Base-by-base conservation (phyloP, 2,797 vertebrate species). In the Squalus acanthias region DNA sequence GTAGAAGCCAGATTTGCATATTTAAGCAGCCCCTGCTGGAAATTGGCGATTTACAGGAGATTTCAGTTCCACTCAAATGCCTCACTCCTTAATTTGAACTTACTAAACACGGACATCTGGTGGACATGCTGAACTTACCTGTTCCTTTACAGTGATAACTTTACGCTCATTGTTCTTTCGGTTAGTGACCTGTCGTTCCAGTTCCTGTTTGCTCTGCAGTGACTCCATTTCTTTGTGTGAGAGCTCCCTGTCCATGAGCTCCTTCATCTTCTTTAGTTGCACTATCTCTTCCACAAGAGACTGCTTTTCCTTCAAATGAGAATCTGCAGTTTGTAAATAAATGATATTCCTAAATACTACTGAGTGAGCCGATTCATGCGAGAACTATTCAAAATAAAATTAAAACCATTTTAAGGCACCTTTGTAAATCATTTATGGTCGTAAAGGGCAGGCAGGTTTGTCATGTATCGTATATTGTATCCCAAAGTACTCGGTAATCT, bases 201-300 rank as follows among this genome's bases (percentile, higher is more conserved):
- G 96, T 96, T 97, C 97, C 92, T 97, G 96, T 60, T 96, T 95
- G 50, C 67, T 96, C 53, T 65, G 96, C 91, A 97, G 85, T 96
- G 96, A 74, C 57, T 96, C 96, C 4, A 91, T 96, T 96, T 97
- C 53, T 72, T 97, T 97, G 94, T 96, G 60, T 97, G 96, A 97
- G 46, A 95, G 96, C 76, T 96, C 29, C 5, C 72, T n/a, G 0
- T 96, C 95, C 95, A 60, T 95, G 20, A 96, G n/a, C 96, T 96
- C 96, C 72, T 97, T 97, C 88, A 96, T 79, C 96, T 82, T 97
- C 72, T 97, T 97, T 57, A 95, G 24, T 3, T 96, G 57, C 53
- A 96, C 97, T 53, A 97, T 96, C 95, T 98, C 96, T 96, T 97
- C 67, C 82, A 97, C 13, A 87, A 96, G 82, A 63, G 5, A 24